phyloP scores from a whole-genome alignment of 2,113 vertebrate genomes.

The Romanogobio albipinnatus region DNA sequence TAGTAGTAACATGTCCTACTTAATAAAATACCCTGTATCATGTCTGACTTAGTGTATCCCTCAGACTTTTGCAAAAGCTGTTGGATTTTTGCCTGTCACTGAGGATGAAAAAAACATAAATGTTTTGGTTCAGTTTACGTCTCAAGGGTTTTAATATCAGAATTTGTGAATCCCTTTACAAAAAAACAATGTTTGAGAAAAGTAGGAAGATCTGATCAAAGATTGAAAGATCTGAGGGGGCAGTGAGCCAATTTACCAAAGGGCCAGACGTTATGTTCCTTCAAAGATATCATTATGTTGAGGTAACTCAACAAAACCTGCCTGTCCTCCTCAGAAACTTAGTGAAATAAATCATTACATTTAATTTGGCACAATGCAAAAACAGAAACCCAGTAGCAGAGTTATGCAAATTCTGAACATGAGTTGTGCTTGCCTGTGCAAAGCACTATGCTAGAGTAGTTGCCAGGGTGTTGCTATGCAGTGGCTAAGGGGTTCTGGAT shows the following conservation, averaged over 20 bases:
- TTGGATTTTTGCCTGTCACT: background rate
- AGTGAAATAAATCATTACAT: background rate
- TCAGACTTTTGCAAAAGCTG: background rate
- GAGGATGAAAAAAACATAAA: background rate
- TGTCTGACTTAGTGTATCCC: background rate
- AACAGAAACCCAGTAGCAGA: background rate
- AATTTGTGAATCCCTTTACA: background rate
- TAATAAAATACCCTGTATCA: background rate
- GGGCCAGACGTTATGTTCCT: background rate
- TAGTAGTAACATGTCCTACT: background rate
- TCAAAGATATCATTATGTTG: background rate
- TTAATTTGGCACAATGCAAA: background rate
- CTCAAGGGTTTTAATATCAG: slow-evolving; percentile 9
- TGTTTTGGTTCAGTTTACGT: background rate
- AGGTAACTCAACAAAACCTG: background rate
- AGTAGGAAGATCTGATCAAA: background rate
- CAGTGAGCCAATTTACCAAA: background rate
- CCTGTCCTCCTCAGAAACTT: background rate
- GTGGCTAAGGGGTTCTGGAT: background rate
- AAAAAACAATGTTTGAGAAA: slow-evolving; percentile 1
- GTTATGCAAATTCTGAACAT: background rate
- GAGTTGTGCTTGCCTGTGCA: background rate
- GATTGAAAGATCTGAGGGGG: background rate
- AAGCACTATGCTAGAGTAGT: background rate
- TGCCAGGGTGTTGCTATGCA: background rate